A percentile compares a stretch with the other conserved stretches of the same genome.
Evolutionary conservation across 2,888 invertebrate genomes (phyloP).

Genomic region (Trichopoda pennipes): DNA sequence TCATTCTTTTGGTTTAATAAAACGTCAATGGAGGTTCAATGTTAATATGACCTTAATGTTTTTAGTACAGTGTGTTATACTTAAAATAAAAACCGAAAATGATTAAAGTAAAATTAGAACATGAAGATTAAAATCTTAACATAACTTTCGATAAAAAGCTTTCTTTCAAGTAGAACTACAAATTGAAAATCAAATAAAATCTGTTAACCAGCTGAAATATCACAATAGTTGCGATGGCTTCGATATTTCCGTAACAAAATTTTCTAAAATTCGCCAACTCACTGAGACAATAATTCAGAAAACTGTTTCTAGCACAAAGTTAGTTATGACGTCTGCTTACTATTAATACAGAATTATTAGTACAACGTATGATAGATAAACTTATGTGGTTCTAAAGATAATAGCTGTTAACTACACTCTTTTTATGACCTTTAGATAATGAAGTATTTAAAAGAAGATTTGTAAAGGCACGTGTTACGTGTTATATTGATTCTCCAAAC

Average conservation of each 20-base stretch:
- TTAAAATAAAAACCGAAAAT: background rate
- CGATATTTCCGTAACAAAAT: background rate
- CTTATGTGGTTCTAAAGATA: background rate
- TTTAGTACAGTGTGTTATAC: constrained; percentile 12
- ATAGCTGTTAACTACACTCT: background rate
- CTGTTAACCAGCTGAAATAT: constrained; percentile 6
- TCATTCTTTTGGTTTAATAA: constrained; percentile 9
- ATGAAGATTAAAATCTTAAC: constrained; percentile 21
- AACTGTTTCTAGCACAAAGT: background rate
- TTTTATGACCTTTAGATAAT: background rate
- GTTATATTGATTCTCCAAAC: too few relatives aligned
- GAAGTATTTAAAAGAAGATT: background rate
- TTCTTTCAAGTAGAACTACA: constrained; percentile 21
- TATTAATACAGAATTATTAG: too few relatives aligned
- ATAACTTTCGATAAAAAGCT: constrained; percentile 10
- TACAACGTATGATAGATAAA: too few relatives aligned
- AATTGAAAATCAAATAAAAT: background rate
- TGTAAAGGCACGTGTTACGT: too few relatives aligned
- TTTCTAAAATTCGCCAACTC: background rate
- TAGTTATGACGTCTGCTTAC: background rate
- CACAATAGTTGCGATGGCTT: background rate
- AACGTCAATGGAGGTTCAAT: constrained; percentile 38
- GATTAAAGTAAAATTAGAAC: constrained; percentile 41
- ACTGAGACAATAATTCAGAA: background rate
- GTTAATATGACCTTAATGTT: constrained; percentile 54